Evolutionary conservation across 2,113 vertebrate species (phyloP).

Genomic region (Charina bottae): DNA sequence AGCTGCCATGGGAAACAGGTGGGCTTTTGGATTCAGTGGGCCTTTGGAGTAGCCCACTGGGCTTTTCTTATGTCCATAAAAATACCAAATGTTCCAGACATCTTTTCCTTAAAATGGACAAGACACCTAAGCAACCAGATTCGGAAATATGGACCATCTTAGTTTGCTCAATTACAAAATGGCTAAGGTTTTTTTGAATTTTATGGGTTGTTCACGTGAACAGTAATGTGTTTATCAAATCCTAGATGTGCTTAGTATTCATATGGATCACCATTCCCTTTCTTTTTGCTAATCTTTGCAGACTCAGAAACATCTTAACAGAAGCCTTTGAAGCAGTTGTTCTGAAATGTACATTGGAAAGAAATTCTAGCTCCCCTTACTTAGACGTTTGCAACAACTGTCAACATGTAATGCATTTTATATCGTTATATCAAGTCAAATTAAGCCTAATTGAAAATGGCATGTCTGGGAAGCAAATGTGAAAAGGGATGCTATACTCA

Average conservation of each 20-base stretch:
- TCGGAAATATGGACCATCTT: background rate
- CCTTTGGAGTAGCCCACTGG: background rate
- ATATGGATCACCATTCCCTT: background rate
- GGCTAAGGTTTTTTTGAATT: background rate
- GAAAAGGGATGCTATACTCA: background rate
- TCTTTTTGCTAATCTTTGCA: background rate
- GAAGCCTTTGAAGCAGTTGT: background rate
- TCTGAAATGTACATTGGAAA: accelerated
- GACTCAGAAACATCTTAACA: background rate
- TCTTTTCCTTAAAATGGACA: background rate
- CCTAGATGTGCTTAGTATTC: background rate
- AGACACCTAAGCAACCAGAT: background rate
- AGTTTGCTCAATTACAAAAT: background rate
- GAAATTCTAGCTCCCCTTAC: background rate
- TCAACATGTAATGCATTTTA: conserved; percentile 8
- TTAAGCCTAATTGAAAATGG: background rate
- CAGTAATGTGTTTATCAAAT: background rate
- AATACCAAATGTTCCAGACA: background rate
- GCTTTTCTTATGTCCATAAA: background rate
- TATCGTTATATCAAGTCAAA: background rate
- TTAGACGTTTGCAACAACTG: background rate
- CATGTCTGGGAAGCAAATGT: background rate
- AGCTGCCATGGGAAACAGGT: background rate
- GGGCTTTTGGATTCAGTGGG: no score
- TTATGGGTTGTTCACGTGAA: conserved; percentile 3